Evolutionary conservation across 2,113 vertebrate genomes (phyloP).

Genomic region (Rutilus rutilus): DNA sequence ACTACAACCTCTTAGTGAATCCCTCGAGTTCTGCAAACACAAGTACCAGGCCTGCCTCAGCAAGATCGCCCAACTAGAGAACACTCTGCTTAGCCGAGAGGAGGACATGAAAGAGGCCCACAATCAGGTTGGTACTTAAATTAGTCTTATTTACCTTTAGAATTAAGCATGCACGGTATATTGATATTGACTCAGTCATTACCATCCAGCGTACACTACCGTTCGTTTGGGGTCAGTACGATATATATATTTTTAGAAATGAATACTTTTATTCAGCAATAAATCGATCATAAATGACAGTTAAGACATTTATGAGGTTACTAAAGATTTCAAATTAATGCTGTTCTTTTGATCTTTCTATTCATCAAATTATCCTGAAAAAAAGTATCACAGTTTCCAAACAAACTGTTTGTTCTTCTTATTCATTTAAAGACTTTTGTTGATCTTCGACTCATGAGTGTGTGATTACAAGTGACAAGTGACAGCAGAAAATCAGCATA

Average conservation of each 20-base stretch:
- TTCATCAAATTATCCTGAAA: background rate
- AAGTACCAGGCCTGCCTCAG: constrained; percentile 74
- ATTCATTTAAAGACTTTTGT: too few species aligned
- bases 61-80: constrained; percentile 71
- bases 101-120: constrained; percentile 69
- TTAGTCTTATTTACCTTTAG: background rate
- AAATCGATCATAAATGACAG: background rate
- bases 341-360: background rate
- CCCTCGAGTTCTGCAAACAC: constrained; percentile 71
- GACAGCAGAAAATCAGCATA: too few species aligned
- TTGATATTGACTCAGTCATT: background rate
- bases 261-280: background rate
- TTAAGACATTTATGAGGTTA: background rate
- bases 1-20: constrained; percentile 64
- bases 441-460: too few species aligned
- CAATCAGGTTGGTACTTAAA: constrained; percentile 66
- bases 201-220: too few species aligned
- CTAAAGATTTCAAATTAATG: background rate
- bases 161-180: background rate
- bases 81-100: constrained; percentile 66
- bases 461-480: too few species aligned
- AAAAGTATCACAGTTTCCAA: too few species aligned
- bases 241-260: background rate
- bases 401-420: too few species aligned
- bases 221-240: too few species aligned